Base-by-base conservation (phyloP, 2,797 vertebrate species). In the Channallabes apus region DNA sequence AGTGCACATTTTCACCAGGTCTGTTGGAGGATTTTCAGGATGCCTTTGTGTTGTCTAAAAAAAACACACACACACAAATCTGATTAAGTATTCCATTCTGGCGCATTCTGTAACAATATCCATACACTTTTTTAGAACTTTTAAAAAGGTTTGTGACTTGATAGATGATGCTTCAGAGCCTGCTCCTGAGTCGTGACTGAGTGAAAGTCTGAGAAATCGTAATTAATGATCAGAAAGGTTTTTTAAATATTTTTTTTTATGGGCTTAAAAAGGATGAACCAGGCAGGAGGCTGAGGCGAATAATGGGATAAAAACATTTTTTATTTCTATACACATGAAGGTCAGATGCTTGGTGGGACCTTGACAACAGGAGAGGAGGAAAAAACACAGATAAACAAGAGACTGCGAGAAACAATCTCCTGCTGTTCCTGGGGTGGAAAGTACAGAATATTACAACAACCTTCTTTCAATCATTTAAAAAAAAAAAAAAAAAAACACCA, bases 51-150 rank as follows among this genome's bases (percentile, higher is more conserved):
- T 56, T 7, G 27, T 73, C 89, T 90, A 75, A 46, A 88, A 79
- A 46, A 87, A 88, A 84, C 64, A 86, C 75, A 87, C 29, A 89
- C 6, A 81, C 69, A 84, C 61, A 87, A 83, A 69, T 29, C 56
- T 4, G 29, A 68, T 78, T 88, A 20, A 86, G 72, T 78, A 78
- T 80, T 84, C 24, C 3, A 17, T 59, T 78, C n/a, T 54, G 24
- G 46, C 6, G 35, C 32, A 76, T 75, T 56, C 78, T 35, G 3
- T 6, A 82, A 24, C 24, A 80, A 80, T 4, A 67, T 65, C 58
- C 61, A 67, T n/a, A 9, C 58, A 41, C 35, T 62, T 62, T 24
- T 5, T 17, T 6, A 41, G 14, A 62, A 79, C 22, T 14, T 62
- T 62, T 14, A 3, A 41, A 58, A 76, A 32, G 73, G 56, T 29